Evolutionary conservation across 2,888 invertebrate species (phyloP).

Genomic region (Athrips mouffetella): DNA sequence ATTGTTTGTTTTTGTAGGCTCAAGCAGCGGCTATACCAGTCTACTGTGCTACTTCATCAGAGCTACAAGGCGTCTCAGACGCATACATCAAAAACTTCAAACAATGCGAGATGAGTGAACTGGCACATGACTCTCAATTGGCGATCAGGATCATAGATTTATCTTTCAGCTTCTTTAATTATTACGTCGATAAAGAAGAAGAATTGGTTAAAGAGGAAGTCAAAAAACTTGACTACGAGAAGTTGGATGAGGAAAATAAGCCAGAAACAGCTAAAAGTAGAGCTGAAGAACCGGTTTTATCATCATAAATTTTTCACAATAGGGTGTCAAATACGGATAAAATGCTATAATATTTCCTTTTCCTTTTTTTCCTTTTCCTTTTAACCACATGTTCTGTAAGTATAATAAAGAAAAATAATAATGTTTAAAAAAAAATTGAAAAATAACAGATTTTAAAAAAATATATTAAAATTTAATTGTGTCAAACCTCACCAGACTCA

Average conservation of each 20-base stretch:
- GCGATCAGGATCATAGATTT: slow-evolving; percentile 56
- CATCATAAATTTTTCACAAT: too few species aligned
- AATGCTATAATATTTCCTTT: too few species aligned
- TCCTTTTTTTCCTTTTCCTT: too few species aligned
- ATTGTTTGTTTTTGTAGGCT: slow-evolving; percentile 78
- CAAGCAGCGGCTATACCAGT: slow-evolving; percentile 94
- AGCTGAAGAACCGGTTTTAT: too few species aligned
- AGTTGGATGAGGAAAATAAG: slow-evolving; percentile 28
- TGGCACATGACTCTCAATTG: slow-evolving; percentile 55
- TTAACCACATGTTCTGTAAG: too few species aligned
- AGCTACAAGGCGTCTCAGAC: slow-evolving; percentile 88
- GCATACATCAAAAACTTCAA: slow-evolving; percentile 94
- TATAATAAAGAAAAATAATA: too few species aligned
- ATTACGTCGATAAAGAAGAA: slow-evolving; percentile 29
- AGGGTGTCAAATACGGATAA: too few species aligned
- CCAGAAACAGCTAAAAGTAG: too few species aligned
- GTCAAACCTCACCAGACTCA: too few species aligned
- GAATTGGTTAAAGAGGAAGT: slow-evolving; percentile 14
- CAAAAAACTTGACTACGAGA: slow-evolving; percentile 18
- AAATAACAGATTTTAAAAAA: too few species aligned
- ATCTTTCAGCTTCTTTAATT: slow-evolving; percentile 40
- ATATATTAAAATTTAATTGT: too few species aligned
- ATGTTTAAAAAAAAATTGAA: too few species aligned
- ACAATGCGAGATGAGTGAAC: slow-evolving; percentile 74
- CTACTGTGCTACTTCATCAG: slow-evolving; percentile 91